phyloP scores from a whole-genome alignment of 2,797 vertebrate species.

The Miopithecus talapoin region DNA sequence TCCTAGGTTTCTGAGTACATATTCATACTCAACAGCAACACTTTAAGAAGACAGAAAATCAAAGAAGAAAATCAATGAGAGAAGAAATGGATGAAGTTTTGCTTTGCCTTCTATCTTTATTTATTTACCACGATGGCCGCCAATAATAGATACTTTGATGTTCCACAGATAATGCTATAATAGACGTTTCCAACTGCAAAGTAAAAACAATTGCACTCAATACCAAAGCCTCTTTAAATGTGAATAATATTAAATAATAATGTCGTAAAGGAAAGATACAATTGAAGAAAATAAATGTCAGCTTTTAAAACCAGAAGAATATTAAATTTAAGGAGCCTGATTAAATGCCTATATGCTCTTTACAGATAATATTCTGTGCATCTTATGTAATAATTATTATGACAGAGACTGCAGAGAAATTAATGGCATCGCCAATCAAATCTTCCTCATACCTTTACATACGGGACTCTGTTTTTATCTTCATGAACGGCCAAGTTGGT shows the following conservation, averaged over 20 bases:
- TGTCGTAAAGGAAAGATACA: not conserved
- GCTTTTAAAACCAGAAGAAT: conserved; percentile 31
- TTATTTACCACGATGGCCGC: not conserved
- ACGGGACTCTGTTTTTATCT: conserved; percentile 97
- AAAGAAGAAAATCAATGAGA: conserved; percentile 35
- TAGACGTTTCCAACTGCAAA: not conserved
- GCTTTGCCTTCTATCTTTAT: not conserved
- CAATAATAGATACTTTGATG: not conserved
- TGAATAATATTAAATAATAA: not conserved
- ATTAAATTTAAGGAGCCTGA: conserved; percentile 28
- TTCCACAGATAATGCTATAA: not conserved
- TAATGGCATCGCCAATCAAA: not conserved
- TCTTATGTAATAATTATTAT: not conserved
- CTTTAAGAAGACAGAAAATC: not conserved
- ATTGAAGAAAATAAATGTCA: not conserved
- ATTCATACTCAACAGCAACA: not conserved
- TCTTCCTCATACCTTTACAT: conserved; percentile 91
- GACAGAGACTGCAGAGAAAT: not conserved
- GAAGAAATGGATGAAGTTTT: not conserved
- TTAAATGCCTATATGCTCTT: not conserved
- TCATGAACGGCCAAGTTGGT: conserved; percentile 97
- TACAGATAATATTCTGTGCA: not conserved
- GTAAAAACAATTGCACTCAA: not conserved
- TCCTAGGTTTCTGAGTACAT: not conserved
- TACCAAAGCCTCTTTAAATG: conserved; percentile 18